Conservation (phyloP, 1,140 invertebrate genomes). For the Procambarus virginalis region DNA sequence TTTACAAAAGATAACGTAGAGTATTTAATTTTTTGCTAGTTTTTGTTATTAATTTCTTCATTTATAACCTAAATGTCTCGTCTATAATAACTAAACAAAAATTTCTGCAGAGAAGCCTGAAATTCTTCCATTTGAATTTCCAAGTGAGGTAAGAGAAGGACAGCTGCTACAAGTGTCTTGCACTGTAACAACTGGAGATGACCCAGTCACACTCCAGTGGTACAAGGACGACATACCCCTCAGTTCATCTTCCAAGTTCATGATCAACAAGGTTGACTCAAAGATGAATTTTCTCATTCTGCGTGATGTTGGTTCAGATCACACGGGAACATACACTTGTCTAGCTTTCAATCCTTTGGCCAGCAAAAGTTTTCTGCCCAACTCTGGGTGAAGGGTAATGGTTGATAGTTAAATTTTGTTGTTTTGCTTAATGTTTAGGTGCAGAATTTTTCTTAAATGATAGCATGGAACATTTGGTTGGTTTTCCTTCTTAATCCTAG, state of each 20-base stretch:
- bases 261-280: constrained; percentile 61
- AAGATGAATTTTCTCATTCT: constrained; percentile 63
- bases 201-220: constrained; percentile 80
- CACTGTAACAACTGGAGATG: constrained; percentile 60
- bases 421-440: background rate
- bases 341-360: constrained; percentile 81
- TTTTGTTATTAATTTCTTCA: background rate
- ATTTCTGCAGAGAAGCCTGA: constrained; percentile 55
- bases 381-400: constrained; percentile 70
- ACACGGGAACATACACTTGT: constrained; percentile 72
- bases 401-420: background rate
- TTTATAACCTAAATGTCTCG: background rate
- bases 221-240: constrained; percentile 62
- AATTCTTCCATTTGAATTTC: constrained; percentile 65
- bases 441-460: too few species aligned
- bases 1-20: background rate
- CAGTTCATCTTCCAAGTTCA: constrained; percentile 50
- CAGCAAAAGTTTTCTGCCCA: constrained; percentile 65
- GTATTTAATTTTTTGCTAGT: background rate
- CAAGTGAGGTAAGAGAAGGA: constrained; percentile 49
- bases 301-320: constrained; percentile 56
- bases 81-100: background rate
- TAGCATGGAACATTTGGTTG: background rate
- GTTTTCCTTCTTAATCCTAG: background rate
- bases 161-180: constrained; percentile 62